Evolutionary conservation across 2,113 vertebrate species (phyloP).

Genomic region (Sarotherodon lohbergeri): DNA sequence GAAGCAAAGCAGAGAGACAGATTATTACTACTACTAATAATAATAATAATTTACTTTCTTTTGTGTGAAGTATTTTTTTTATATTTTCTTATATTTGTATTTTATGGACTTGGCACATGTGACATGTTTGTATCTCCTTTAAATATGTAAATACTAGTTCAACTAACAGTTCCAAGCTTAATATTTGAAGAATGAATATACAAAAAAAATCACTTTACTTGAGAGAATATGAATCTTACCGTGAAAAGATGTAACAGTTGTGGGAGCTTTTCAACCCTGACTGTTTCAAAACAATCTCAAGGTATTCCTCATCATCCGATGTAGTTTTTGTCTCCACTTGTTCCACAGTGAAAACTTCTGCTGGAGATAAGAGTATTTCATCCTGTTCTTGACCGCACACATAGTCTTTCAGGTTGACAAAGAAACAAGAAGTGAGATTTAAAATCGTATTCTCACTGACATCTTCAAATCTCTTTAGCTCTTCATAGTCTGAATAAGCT

Average conservation of each 20-base stretch:
- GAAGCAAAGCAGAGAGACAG: background rate
- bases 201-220: background rate
- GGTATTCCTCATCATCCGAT: accelerated
- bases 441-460: accelerated
- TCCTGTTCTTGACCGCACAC: background rate
- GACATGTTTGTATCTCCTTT: background rate
- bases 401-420: background rate
- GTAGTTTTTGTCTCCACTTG: accelerated
- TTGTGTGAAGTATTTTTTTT: background rate
- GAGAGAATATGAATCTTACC: constrained; percentile 42
- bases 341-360: constrained; percentile 61
- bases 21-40: accelerated
- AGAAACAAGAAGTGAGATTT: constrained; percentile 56
- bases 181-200: background rate
- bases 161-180: background rate
- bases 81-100: background rate
- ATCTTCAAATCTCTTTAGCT: accelerated
- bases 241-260: constrained; percentile 37
- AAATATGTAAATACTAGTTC: background rate
- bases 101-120: background rate
- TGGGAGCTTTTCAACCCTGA: background rate
- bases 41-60: background rate
- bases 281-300: constrained; percentile 31
- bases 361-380: constrained; percentile 47
- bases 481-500: accelerated